These are phyloP conservation scores for Ylistrum balloti DNA, from an alignment of 1,140 invertebrate species.

Conservation along the genomic window DNA sequence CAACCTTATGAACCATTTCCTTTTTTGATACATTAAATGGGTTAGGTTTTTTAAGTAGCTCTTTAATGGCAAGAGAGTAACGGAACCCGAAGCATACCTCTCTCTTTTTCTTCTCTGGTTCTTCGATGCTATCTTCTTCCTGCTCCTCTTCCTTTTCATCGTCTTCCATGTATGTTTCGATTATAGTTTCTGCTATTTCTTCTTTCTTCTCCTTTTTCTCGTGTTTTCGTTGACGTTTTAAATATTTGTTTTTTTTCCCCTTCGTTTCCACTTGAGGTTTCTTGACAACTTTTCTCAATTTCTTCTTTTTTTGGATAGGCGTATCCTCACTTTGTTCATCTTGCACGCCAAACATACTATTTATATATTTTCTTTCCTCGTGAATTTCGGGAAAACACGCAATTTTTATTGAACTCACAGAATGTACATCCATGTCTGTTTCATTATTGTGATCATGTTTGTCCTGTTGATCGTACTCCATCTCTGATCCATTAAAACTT, in stretches of 20 bases:
- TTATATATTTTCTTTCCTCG: not conserved
- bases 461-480: not conserved
- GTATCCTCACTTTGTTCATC: not conserved
- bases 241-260: conserved; percentile 40
- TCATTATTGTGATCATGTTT: not conserved
- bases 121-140: conserved; percentile 40
- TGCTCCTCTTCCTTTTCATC: conserved; percentile 16
- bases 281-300: not conserved
- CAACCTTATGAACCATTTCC: conserved; percentile 49
- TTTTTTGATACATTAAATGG: conserved; percentile 46
- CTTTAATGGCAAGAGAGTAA: conserved; percentile 51
- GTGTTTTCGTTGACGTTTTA: not conserved
- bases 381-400: not conserved
- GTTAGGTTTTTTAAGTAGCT: conserved; percentile 49
- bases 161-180: conserved; percentile 41
- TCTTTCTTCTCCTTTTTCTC: conserved; percentile 17
- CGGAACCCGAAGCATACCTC: conserved; percentile 47
- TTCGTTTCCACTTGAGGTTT: not conserved
- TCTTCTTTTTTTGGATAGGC: conserved; percentile 19
- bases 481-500: conserved; percentile 17
- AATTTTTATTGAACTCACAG: not conserved
- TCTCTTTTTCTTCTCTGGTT: conserved; percentile 50
- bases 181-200: conserved; percentile 16
- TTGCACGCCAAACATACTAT: not conserved
- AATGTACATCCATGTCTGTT: not conserved